phyloP scores from a whole-genome alignment of 1,140 invertebrate species.

The Proales similis region DNA sequence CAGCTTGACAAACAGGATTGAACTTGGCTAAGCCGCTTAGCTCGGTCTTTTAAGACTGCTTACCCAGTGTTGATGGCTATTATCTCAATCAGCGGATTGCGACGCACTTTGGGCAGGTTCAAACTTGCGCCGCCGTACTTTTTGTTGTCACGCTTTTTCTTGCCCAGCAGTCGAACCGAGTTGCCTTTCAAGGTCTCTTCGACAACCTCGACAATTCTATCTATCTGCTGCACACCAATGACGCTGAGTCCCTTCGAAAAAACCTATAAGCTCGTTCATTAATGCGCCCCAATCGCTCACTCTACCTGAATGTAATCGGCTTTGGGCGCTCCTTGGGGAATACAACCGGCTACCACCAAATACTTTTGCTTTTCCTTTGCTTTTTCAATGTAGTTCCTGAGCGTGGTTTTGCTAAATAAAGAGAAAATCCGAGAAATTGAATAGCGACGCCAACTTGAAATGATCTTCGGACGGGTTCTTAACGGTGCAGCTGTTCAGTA shows the following conservation, averaged over 20 bases:
- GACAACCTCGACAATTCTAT: constrained; percentile 94
- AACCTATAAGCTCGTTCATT: too few species aligned
- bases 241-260: constrained; percentile 83
- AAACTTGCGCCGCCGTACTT: constrained; percentile 79
- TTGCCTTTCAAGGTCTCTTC: constrained; percentile 91
- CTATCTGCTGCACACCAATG: constrained; percentile 94
- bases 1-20: too few species aligned
- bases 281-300: too few species aligned
- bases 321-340: constrained; percentile 65
- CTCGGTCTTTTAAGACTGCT: too few species aligned
- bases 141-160: constrained; percentile 69
- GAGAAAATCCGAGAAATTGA: background rate
- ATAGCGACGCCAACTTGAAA: constrained; percentile 57
- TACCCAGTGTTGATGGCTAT: constrained; percentile 95
- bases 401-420: background rate
- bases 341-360: constrained; percentile 89
- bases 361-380: constrained; percentile 69
- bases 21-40: too few species aligned
- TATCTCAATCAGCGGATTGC: constrained; percentile 92
- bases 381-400: constrained; percentile 73
- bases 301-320: constrained; percentile 53
- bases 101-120: constrained; percentile 80
- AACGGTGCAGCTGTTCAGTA: constrained; percentile 93
- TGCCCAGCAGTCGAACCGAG: constrained; percentile 69
- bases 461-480: constrained; percentile 94